Evolutionary conservation across 2,797 vertebrate species (phyloP).

Genomic region (Helostoma temminkii): DNA sequence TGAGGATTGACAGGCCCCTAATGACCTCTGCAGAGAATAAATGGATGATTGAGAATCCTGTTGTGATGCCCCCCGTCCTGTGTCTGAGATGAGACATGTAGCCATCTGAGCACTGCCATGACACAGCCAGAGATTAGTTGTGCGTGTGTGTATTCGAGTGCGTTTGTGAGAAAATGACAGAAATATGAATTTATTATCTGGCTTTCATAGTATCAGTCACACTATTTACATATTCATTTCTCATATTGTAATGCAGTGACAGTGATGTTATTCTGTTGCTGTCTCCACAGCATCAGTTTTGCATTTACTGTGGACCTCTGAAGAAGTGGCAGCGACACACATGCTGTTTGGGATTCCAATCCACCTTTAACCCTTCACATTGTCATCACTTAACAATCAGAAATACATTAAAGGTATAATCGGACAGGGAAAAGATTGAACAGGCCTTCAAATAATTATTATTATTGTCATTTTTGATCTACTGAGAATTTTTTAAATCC

Average conservation of each 20-base stretch:
- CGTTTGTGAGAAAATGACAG: slow-evolving; percentile 55
- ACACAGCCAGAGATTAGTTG: slow-evolving; percentile 76
- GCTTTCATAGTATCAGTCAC: slow-evolving; percentile 67
- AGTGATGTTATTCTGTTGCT: slow-evolving; percentile 64
- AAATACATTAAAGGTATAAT: slow-evolving; percentile 15
- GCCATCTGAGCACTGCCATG: slow-evolving; percentile 72
- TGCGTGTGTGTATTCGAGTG: slow-evolving; percentile 20
- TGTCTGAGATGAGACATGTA: slow-evolving; percentile 72
- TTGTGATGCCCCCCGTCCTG: slow-evolving; percentile 65
- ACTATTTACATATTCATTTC: slow-evolving; percentile 77
- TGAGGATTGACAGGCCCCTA: slow-evolving; percentile 78
- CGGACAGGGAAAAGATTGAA: slow-evolving; percentile 11
- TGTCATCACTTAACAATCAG: slow-evolving; percentile 32
- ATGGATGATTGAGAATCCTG: slow-evolving; percentile 80
- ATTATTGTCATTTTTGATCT: not conserved
- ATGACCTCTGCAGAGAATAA: slow-evolving; percentile 78
- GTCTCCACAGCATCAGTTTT: slow-evolving; percentile 45
- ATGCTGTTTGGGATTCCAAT: slow-evolving; percentile 30
- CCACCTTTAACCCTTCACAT: slow-evolving; percentile 22
- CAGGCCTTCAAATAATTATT: not conserved
- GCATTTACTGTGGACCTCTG: slow-evolving; percentile 28
- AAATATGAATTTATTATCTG: slow-evolving; percentile 73
- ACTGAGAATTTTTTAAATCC: not conserved
- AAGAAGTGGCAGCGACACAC: slow-evolving; percentile 19
- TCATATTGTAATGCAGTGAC: slow-evolving; percentile 68